Evolutionary conservation across 1,140 invertebrate genomes (phyloP).

Genomic region (Drosophila kohkoa): DNA sequence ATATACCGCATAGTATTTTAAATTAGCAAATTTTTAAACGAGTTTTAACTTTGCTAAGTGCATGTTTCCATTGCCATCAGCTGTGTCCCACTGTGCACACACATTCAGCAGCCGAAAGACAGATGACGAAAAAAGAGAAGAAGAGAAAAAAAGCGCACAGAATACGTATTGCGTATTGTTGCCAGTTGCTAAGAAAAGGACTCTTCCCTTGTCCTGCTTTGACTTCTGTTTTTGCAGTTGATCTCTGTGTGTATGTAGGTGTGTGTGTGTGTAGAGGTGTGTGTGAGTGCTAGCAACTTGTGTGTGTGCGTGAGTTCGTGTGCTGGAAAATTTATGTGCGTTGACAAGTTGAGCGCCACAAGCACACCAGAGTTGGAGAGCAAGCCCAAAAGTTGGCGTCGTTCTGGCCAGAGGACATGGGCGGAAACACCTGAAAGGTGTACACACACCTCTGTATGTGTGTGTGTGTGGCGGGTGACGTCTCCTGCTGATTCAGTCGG

Average conservation of each 20-base stretch:
- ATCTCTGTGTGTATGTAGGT: conserved; percentile 21
- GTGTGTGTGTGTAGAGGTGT: conserved; percentile 32
- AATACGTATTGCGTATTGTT: conserved; percentile 34
- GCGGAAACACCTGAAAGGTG: conserved; percentile 6
- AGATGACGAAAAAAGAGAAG: conserved; percentile 24
- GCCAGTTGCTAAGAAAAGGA: conserved; percentile 48
- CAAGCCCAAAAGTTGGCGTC: conserved; percentile 1
- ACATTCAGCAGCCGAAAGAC: conserved; percentile 35
- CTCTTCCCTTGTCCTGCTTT: conserved; percentile 47
- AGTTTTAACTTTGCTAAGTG: not conserved
- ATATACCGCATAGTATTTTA: too few relatives aligned
- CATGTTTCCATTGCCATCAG: not conserved
- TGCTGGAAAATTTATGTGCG: conserved; percentile 61
- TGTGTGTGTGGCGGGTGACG: not conserved
- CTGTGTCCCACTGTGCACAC: conserved; percentile 24
- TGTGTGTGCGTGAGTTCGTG: conserved; percentile 32
- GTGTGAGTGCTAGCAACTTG: conserved; percentile 20
- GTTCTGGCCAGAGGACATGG: not conserved
- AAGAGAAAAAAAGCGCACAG: not conserved
- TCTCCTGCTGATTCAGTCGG: not conserved
- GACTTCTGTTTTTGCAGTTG: conserved; percentile 70
- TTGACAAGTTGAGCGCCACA: conserved; percentile 59
- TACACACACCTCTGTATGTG: not conserved
- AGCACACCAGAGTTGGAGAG: not conserved
- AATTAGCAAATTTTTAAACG: too few relatives aligned